Evolutionary conservation across 1,140 invertebrate genomes (phyloP), one percentile per base, ranked within the genome.

Genomic region (Heliothis subflexa): DNA sequence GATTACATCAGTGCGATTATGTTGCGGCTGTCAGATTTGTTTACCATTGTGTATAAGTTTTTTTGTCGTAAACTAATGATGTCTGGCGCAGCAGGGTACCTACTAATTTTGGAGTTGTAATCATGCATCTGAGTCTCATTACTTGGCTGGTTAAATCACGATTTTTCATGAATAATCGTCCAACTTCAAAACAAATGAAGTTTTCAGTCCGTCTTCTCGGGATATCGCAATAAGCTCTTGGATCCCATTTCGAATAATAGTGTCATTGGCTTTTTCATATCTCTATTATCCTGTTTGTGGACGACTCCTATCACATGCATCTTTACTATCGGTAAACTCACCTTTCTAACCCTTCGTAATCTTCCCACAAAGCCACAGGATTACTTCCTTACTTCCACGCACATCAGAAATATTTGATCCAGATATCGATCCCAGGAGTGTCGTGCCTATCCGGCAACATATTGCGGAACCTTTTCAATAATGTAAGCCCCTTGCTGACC

Each of bases 381-480:
- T 45, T 33, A 40, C 33, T 33, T 72, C 16, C 33, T 59, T 33
- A 61, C 25, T 25, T 33, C 59, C 59, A 33, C 14, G 28, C 25
- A 55, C 40, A 62, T 50, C 49, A 57, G 50, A n/a, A 28, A 52
- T 77, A 77, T 77, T 89, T 84, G 83, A 79, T 72, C 72, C 33
- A 66, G 78, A 77, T 81, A 86, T 74, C 74, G 76, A 81, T 88
- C 89, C 86, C 91, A 50, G 28, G 88, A 83, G 88, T 84, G 80
- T 83, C 75, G 87, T 88, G 74, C 62, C 78, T 40, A 74, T 78
- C 71, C 72, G 80, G 86, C 85, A 86, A 89, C 88, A 91, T 86
- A 85, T 89, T 81, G 62, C 81, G 59, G 79, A 87, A 85, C 91
- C 87, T 91, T 90, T 90, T 89, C 91, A 91, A 93, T 91, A 91